Percentiles rank a stretch among this genome's conserved stretches.
Evolutionary conservation across 2,797 vertebrate genomes (phyloP).

Genomic region (Antrozous pallidus): DNA sequence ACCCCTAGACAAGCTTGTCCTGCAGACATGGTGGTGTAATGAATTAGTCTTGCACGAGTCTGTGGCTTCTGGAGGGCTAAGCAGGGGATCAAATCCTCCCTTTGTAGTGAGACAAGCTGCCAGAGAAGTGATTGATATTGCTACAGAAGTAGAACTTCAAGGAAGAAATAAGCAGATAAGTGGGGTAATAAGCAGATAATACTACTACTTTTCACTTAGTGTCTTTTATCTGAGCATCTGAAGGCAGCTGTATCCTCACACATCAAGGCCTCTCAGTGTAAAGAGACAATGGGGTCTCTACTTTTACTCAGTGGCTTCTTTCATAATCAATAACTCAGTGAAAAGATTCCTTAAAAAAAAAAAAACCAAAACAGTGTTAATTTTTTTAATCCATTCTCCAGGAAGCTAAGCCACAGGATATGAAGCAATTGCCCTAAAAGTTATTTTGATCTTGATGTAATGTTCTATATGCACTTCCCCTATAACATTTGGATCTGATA

Average conservation of each 20-base stretch:
- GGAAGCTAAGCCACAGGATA: slow-evolving; percentile 24
- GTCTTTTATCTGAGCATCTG: slow-evolving; percentile 64
- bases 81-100: slow-evolving; percentile 30
- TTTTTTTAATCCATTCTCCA: neutral
- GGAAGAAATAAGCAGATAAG: slow-evolving; percentile 63
- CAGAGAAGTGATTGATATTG: slow-evolving; percentile 55
- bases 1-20: neutral
- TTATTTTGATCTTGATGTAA: slow-evolving; percentile 73
- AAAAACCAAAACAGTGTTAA: neutral
- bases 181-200: slow-evolving; percentile 58
- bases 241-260: slow-evolving; percentile 40
- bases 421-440: slow-evolving; percentile 66
- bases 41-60: slow-evolving; percentile 53
- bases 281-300: neutral
- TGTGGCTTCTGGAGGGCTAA: slow-evolving; percentile 33
- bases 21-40: neutral
- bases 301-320: neutral
- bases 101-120: slow-evolving; percentile 69
- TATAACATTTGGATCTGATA: slow-evolving; percentile 40
- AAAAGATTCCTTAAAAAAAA: slow-evolving; percentile 9
- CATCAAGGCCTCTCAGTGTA: slow-evolving; percentile 3
- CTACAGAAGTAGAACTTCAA: slow-evolving; percentile 64
- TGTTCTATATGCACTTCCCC: slow-evolving; percentile 47
- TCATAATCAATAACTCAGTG: slow-evolving; percentile 35
- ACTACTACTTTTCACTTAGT: slow-evolving; percentile 47